Conservation (phyloP, 1,140 invertebrate genomes). For the Tetramorium alpestre region DNA sequence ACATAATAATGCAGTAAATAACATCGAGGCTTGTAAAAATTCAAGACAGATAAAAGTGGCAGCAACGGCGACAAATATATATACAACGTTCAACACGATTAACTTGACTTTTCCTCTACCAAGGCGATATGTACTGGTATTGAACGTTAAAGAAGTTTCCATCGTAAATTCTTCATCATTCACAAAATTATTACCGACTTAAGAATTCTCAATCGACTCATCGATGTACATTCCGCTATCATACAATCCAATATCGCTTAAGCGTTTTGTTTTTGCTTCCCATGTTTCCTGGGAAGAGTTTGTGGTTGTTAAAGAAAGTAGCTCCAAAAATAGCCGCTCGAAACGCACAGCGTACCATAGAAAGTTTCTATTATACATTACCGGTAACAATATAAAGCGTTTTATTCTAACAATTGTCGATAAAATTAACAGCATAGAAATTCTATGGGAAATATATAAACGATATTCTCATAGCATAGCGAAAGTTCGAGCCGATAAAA, state of each 20-base stretch:
- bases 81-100: not conserved
- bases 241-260: conserved; percentile 36
- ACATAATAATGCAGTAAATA: conserved; percentile 25
- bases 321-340: conserved; percentile 50
- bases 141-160: not conserved
- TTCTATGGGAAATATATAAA: conserved; percentile 69
- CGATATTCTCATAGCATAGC: conserved; percentile 39
- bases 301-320: conserved; percentile 40
- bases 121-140: not conserved
- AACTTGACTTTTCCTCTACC: not conserved
- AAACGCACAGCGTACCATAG: conserved; percentile 41
- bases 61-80: not conserved
- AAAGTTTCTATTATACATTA: conserved; percentile 57
- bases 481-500: conserved; percentile 59
- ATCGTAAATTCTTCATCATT: not conserved
- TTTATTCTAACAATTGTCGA: conserved; percentile 62
- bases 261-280: conserved; percentile 14
- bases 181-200: conserved; percentile 12
- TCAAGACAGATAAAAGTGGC: not conserved
- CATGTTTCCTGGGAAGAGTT: not conserved
- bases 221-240: conserved; percentile 16
- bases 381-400: conserved; percentile 65
- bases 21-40: not conserved
- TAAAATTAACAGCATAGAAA: conserved; percentile 71
- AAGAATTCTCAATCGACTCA: conserved; percentile 12